Evolutionary conservation across 1,140 invertebrate species (phyloP).

Genomic region (Panagrolaimus sp.): DNA sequence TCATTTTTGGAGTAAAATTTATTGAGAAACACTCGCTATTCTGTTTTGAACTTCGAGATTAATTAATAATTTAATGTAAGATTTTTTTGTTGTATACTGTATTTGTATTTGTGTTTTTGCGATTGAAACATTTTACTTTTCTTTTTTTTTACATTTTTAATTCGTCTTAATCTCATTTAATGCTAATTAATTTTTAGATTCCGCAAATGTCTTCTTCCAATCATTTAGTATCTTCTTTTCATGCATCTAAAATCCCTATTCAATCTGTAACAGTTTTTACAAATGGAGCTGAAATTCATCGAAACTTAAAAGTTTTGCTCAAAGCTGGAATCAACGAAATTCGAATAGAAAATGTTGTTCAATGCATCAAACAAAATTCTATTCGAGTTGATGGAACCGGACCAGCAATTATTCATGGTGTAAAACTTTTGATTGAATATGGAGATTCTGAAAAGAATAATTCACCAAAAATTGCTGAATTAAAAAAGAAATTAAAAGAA

Average conservation of each 20-base stretch:
- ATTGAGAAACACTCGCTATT: too few relatives aligned
- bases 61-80: too few relatives aligned
- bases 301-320: conserved; percentile 39
- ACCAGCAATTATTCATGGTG: conserved; percentile 45
- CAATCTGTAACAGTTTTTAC: conserved; percentile 48
- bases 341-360: conserved; percentile 48
- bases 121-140: too few relatives aligned
- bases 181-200: too few relatives aligned
- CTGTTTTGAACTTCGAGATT: too few relatives aligned
- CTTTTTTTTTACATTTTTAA: too few relatives aligned
- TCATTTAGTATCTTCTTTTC: too few relatives aligned
- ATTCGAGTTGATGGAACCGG: conserved; percentile 51
- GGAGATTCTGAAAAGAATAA: conserved; percentile 25
- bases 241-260: conserved; percentile 33
- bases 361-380: conserved; percentile 51
- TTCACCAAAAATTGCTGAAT: conserved; percentile 29
- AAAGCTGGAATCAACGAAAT: conserved; percentile 41
- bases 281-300: conserved; percentile 56
- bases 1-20: too few relatives aligned
- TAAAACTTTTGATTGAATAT: conserved; percentile 40
- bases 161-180: too few relatives aligned
- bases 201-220: too few relatives aligned
- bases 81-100: too few relatives aligned
- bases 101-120: too few relatives aligned
- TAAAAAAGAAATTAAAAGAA: not conserved